Evolutionary conservation across 1,140 invertebrate genomes (phyloP), one percentile per base, ranked within the genome.

Genomic region (Hetaerina americana): DNA sequence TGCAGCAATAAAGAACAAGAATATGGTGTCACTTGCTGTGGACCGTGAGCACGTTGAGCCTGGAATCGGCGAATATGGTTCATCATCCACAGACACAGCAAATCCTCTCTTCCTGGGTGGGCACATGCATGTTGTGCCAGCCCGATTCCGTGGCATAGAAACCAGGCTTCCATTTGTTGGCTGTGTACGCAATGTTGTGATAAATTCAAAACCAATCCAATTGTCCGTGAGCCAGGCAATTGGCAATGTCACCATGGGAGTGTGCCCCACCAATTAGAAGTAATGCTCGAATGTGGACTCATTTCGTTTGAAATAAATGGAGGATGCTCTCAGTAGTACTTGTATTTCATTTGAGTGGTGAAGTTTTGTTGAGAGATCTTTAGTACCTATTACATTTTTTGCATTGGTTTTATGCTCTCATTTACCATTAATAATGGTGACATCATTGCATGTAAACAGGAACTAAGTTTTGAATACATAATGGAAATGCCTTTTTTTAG

Each of bases 71-170:
- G 78, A 80, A 31, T 84, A 84, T 66, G 87, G 85, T 66, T 84
- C 86, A 0, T 84, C 84, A 0, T 85, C 87, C 0, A 91, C 93
- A 0, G 87, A 93, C 73, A 95, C 95, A 0, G 90, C 88, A 27
- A 88, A 94, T 75, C 90, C 93, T 0, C 80, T 99, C 0, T 98
- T 91, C 79, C 84, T 98, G 75, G 96, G 96, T 31, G 95, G 95
- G 0, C 89, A 96, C 80, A 88, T 89, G 22, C 75, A 86, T 80
- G 76, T 77, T 76, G 22, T 26, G 6, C 70, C 67, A 70, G 69
- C 68, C 8, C 26, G 28, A 27, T 1, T 86, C 79, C 75, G 87
- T 31, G 88, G 89, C 26, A 79, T 87, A 10, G 77, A 79, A 22
- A 88, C 88, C 0, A 82, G 83, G 0, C 82, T 86, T 15, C 88